Conservation (phyloP, 2,797 vertebrate species). For the Sitta carolinensis region DNA sequence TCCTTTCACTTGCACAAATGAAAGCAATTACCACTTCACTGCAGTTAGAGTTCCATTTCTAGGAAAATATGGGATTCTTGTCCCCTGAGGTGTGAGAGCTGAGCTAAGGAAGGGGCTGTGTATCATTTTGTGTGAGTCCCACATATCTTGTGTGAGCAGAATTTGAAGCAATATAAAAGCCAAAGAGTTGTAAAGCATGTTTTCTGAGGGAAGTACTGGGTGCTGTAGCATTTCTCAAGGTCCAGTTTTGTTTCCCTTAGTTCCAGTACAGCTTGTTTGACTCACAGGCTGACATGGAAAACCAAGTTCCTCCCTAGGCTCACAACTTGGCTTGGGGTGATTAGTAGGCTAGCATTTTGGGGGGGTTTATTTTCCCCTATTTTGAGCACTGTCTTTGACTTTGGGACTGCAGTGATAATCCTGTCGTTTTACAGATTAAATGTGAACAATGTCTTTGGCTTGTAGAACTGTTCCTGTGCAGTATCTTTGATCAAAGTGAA, state of each 20-base stretch:
- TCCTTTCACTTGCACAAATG: background rate
- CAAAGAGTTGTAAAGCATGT: background rate
- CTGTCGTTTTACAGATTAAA: background rate
- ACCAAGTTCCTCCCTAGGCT: background rate
- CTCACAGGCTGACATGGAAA: background rate
- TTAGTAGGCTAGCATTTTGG: background rate
- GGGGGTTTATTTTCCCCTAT: rapidly evolving
- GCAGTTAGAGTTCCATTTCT: background rate
- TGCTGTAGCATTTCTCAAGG: background rate
- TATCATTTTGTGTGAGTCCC: background rate
- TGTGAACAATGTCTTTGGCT: background rate
- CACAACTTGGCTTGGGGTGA: background rate
- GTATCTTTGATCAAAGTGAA: background rate
- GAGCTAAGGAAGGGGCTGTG: background rate
- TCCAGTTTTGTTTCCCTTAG: background rate
- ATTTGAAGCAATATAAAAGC: background rate
- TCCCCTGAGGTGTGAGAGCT: background rate
- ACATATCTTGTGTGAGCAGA: background rate
- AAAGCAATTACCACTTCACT: background rate
- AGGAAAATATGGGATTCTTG: background rate
- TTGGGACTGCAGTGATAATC: background rate
- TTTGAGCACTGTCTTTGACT: background rate
- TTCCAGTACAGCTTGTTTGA: background rate
- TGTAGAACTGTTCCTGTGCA: background rate
- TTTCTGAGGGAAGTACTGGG: background rate